phyloP scores from a whole-genome alignment of 2,113 vertebrate species.

The Terrapene triunguis region DNA sequence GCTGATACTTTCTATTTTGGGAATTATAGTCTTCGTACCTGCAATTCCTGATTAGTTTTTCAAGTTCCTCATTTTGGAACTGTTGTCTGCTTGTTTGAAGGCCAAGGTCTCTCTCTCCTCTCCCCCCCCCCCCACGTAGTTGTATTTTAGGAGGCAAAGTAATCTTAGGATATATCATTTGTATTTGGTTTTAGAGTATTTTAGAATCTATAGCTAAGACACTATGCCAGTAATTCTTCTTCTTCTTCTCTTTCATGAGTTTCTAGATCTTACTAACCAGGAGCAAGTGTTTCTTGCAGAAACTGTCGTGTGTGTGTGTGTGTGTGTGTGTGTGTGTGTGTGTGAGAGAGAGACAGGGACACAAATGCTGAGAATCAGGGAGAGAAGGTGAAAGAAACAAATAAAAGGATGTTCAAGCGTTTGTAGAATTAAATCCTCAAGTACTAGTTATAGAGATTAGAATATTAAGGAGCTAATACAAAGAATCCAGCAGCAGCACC shows the following conservation, averaged over 20 bases:
- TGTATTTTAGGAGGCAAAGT: fast-evolving
- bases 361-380: neutral
- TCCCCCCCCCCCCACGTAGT: neutral
- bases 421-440: constrained; percentile 6
- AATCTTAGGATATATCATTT: neutral
- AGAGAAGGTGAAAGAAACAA: neutral
- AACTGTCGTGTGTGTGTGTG: neutral
- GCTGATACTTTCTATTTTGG: neutral
- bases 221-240: neutral
- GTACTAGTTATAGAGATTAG: neutral
- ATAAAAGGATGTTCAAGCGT: neutral
- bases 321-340: neutral
- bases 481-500: neutral
- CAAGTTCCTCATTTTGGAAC: neutral
- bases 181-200: neutral
- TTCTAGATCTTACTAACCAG: constrained; percentile 10
- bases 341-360: neutral
- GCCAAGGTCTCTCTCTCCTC: neutral
- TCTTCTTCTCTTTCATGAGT: neutral
- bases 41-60: neutral
- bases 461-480: neutral
- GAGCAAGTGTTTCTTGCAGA: neutral
- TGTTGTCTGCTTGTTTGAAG: neutral
- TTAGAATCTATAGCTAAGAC: neutral
- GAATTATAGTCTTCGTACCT: neutral